phyloP scores from a whole-genome alignment of 2,888 invertebrate species.

The Eupeodes latifasciatus region DNA sequence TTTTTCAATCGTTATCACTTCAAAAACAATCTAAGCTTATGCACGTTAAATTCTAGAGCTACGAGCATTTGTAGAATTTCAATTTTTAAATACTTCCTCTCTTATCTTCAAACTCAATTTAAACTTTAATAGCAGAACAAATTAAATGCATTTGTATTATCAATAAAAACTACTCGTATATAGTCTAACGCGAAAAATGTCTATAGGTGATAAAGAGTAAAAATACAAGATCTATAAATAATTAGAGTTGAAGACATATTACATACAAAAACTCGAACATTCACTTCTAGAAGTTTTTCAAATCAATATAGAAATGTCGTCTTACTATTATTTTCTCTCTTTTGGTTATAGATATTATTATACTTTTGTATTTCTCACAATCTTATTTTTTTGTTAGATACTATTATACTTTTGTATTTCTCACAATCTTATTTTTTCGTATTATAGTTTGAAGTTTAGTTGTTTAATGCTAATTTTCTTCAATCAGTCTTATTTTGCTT shows the following conservation, averaged over 20 bases:
- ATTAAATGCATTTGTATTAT: conserved; percentile 37
- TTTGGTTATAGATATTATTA: background rate
- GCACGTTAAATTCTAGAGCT: background rate
- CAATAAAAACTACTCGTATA: background rate
- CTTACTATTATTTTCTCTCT: background rate
- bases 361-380: background rate
- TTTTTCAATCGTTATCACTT: too few relatives aligned
- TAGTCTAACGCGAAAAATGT: background rate
- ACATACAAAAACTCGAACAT: background rate
- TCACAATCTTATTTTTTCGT: background rate
- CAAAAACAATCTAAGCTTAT: too few relatives aligned
- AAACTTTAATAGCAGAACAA: background rate
- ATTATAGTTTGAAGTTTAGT: background rate
- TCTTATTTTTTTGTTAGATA: background rate
- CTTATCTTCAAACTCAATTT: conserved; percentile 8
- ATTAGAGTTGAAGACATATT: too few relatives aligned
- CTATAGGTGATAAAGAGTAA: background rate
- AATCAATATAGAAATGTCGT: background rate
- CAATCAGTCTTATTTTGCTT: background rate
- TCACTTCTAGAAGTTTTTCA: background rate
- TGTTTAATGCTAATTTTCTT: background rate
- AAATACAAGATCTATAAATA: background rate
- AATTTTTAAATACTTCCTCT: conserved; percentile 15
- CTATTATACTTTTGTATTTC: background rate
- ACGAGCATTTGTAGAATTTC: background rate